Conservation (phyloP, 2,113 vertebrate genomes). For the Campylorhamphus procurvoides region DNA sequence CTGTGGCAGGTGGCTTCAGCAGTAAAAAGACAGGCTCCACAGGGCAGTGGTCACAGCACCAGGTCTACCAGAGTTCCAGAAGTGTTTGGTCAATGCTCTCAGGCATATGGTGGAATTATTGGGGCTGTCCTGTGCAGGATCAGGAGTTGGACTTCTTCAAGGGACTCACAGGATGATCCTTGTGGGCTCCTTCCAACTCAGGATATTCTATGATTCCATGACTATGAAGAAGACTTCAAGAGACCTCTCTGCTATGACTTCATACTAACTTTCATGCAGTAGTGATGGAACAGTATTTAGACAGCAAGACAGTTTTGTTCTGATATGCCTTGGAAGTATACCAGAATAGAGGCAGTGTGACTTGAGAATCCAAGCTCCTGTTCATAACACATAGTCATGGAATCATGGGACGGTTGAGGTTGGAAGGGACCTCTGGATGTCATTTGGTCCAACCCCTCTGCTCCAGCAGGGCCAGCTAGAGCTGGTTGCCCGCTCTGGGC, state of each 20-base stretch:
- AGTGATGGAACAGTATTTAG: neutral
- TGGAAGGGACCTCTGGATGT: neutral
- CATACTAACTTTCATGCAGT: too few species aligned
- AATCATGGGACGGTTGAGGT: neutral
- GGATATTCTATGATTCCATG: neutral
- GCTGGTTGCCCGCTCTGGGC: accelerated
- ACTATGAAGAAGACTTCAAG: neutral
- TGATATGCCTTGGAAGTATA: neutral
- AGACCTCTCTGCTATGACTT: neutral
- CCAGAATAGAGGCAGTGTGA: neutral
- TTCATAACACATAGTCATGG: neutral
- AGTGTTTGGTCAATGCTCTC: neutral
- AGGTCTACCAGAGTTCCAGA: neutral
- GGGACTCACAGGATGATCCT: neutral
- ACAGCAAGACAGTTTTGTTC: neutral
- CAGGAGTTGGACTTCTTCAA: neutral
- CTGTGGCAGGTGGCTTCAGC: neutral
- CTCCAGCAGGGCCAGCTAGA: neutral
- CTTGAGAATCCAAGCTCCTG: neutral
- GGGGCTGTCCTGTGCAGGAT: neutral
- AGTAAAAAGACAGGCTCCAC: neutral
- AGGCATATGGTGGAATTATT: neutral
- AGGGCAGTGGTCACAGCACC: neutral
- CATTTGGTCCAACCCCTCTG: neutral
- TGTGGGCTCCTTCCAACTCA: neutral